Conservation (phyloP, 1,140 invertebrate species). For the Nephotettix cincticeps region DNA sequence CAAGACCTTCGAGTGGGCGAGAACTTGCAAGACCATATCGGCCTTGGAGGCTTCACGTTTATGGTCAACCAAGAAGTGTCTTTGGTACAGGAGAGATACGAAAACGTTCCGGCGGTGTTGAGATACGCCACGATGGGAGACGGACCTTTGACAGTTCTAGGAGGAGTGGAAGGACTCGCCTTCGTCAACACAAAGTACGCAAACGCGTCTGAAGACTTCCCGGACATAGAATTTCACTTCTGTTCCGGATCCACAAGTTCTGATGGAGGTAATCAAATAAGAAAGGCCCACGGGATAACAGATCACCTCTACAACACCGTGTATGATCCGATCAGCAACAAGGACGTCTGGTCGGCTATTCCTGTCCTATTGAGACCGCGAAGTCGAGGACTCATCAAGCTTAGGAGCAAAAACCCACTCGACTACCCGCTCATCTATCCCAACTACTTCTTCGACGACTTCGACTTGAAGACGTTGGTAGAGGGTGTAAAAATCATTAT, state of each 20-base stretch:
- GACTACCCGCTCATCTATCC: conserved; percentile 92
- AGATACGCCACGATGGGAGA: conserved; percentile 75
- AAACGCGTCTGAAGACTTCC: conserved; percentile 80
- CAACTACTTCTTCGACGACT: conserved; percentile 81
- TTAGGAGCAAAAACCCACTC: conserved; percentile 81
- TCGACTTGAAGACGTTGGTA: conserved; percentile 75
- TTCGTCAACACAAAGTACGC: conserved; percentile 89
- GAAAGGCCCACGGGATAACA: conserved; percentile 76
- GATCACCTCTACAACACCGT: conserved; percentile 71
- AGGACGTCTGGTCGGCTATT: conserved; percentile 81
- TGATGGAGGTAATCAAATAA: conserved; percentile 78
- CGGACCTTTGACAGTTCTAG: conserved; percentile 84
- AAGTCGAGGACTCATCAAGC: conserved; percentile 74
- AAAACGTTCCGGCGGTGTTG: conserved; percentile 70
- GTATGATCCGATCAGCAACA: conserved; percentile 71
- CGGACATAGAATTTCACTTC: conserved; percentile 91
- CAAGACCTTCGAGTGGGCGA: conserved; percentile 74
- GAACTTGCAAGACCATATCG: conserved; percentile 89
- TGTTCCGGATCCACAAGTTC: conserved; percentile 88
- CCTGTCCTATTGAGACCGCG: conserved; percentile 74
- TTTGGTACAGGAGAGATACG: conserved; percentile 73
- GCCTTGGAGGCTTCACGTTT: conserved; percentile 80
- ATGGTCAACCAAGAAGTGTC: conserved; percentile 74
- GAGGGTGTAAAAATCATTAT: conserved; percentile 81
- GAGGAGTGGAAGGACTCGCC: conserved; percentile 86